Evolutionary conservation across 2,113 vertebrate species (phyloP), one percentile per base, ranked within the genome.

Genomic region (Meriones unguiculatus): DNA sequence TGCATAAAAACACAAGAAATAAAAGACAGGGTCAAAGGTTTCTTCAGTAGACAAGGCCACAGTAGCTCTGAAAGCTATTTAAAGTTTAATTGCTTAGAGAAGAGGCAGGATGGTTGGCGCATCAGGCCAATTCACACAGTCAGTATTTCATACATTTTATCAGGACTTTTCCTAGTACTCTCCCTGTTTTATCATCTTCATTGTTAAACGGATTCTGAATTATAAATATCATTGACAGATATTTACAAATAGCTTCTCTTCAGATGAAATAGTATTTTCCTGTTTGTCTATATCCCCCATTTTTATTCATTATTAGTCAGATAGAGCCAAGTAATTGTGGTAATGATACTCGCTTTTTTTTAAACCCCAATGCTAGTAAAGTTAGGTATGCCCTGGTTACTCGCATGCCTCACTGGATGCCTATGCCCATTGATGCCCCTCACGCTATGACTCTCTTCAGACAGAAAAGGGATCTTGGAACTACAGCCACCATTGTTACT

Each of bases 11-110:
- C 11, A 69, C 22, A 91, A 93, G 57, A 22, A 24, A 52, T 28
- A 85, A 85, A 93, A 86, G 41, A 70, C 24, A 94, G 6, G 32
- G 54, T 77, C n/a, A 91, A 22, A 64, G 5, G 30, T 90, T 95
- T 92, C 32, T 89, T 96, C 24, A 41, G 77, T 54, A 95, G 52
- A 35, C 7, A 85, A 57, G 24, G 87, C 20, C 28, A 35, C 35
- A 95, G 70, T 73, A 76, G 70, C 7, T 7, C 35, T 30, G 10
- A 86, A 90, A 38, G 18, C 41, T 80, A 9, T 25, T 67, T 30
- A 87, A 10, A 38, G 35, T 91, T 94, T 73, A 89, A 75, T 20
- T 91, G 64, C 5, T 75, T 89, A 65, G 35, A 81, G 20, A 70
- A 4, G 18, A 90, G 25, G 8, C 52, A 59, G 30, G 18, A 8